Percentiles rank a stretch among this genome's conserved stretches.
phyloP scores from a whole-genome alignment of 2,113 vertebrate species.

The Gadus chalcogrammus region DNA sequence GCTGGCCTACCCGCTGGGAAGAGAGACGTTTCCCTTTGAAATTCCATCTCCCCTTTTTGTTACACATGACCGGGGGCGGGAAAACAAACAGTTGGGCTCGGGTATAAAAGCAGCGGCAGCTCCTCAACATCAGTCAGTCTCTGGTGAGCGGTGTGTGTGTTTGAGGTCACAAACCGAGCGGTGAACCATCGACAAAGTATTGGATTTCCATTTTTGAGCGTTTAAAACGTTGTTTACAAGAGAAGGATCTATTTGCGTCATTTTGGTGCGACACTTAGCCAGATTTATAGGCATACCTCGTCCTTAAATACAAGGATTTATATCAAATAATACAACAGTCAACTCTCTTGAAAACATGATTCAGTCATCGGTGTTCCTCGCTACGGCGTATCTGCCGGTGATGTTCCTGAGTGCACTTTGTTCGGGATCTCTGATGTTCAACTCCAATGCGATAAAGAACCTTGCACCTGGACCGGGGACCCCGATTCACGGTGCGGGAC shows the following conservation, averaged over 20 bases:
- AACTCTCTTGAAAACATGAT: not conserved
- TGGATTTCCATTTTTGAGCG: not conserved
- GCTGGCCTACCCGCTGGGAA: constrained; percentile 37
- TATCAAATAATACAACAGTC: not conserved
- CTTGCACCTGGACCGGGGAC: constrained; percentile 46
- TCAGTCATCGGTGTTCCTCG: constrained; percentile 16
- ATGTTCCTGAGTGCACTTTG: constrained; percentile 13
- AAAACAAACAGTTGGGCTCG: constrained; percentile 50
- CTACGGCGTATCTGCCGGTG: constrained; percentile 31
- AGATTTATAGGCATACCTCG: not conserved
- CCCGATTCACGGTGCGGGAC: constrained; percentile 16
- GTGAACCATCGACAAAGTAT: too few relatives aligned
- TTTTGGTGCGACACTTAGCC: not conserved
- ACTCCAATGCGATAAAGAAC: constrained; percentile 82
- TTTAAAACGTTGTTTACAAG: not conserved
- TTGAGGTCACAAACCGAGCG: not conserved
- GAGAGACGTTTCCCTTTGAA: constrained; percentile 68
- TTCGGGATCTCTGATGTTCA: constrained; percentile 44
- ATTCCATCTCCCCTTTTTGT: constrained; percentile 67
- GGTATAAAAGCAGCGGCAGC: constrained; percentile 70
- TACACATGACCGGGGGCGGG: constrained; percentile 69
- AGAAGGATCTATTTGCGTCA: not conserved
- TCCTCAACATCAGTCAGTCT: constrained; percentile 15
- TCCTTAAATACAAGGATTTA: not conserved
- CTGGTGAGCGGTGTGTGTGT: constrained; percentile 3